These are phyloP conservation scores for Ooceraea biroi DNA, from an alignment of 1,140 invertebrate genomes.

Conservation along the genomic window DNA sequence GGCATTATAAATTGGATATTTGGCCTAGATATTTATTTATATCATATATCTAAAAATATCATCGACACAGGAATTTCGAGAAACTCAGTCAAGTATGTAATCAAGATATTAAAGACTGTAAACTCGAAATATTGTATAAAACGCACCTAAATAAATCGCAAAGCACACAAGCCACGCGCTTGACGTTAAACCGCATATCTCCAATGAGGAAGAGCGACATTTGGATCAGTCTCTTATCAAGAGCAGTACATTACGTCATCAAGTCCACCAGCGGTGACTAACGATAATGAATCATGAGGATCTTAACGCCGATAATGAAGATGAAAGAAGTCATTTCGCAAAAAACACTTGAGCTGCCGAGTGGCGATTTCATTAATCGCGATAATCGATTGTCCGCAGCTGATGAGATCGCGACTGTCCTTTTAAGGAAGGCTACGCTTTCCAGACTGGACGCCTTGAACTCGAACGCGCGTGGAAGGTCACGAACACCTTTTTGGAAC, in stretches of 20 bases:
- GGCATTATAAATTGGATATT: slow-evolving; percentile 12
- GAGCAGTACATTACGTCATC: neutral
- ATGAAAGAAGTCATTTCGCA: neutral
- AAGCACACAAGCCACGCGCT: neutral
- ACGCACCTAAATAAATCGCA: neutral
- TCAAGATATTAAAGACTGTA: too few relatives aligned
- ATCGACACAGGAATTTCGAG: too few relatives aligned
- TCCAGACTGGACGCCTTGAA: slow-evolving; percentile 10
- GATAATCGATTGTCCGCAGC: neutral
- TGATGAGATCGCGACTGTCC: slow-evolving; percentile 13
- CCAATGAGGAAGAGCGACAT: neutral
- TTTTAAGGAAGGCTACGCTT: slow-evolving; percentile 6
- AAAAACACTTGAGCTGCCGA: neutral
- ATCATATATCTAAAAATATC: slow-evolving; percentile 7
- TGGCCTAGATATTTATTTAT: neutral
- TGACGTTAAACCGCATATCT: neutral
- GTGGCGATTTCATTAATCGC: neutral
- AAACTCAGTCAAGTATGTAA: too few relatives aligned
- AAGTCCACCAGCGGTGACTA: neutral
- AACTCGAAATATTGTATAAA: neutral
- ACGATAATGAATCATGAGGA: neutral
- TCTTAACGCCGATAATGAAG: neutral
- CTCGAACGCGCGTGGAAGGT: slow-evolving; percentile 32
- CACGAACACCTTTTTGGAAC: slow-evolving; percentile 49
- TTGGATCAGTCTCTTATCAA: neutral